Conservation (phyloP, 2,113 vertebrate genomes). For the Castor canadensis region DNA sequence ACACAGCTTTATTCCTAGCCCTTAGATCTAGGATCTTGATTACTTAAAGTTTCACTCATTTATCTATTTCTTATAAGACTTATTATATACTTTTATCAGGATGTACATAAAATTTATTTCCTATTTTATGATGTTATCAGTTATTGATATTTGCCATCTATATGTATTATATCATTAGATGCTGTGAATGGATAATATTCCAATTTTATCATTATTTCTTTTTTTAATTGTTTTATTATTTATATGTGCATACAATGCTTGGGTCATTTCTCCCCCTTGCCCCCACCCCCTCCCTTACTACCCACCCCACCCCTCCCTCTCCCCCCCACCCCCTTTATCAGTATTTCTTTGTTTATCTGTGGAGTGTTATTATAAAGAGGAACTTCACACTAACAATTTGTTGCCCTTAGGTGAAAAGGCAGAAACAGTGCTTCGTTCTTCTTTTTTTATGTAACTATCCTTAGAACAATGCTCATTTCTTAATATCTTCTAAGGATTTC, state of each 20-base stretch:
- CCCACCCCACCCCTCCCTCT: no score
- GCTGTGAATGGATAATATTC: not conserved
- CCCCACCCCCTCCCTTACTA: no score
- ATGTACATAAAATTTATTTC: not conserved
- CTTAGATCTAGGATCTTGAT: not conserved
- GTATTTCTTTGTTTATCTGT: not conserved
- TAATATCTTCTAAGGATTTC: not conserved
- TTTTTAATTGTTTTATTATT: not conserved
- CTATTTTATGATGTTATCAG: not conserved
- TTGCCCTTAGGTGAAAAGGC: not conserved
- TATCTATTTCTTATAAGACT: not conserved
- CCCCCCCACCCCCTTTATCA: no score
- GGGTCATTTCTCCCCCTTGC: no score
- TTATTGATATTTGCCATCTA: not conserved
- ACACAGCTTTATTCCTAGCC: not conserved
- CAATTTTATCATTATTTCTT: not conserved
- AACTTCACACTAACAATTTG: not conserved
- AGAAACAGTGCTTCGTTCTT: not conserved
- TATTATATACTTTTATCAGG: not conserved
- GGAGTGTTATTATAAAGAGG: not conserved
- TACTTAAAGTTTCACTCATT: not conserved
- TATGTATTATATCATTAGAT: not conserved
- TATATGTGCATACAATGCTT: no score
- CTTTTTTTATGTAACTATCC: not conserved
- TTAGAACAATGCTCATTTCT: not conserved